These are phyloP conservation scores for Phanerotoma sp. DNA, from an alignment of 2,888 invertebrate genomes.

Conservation along the genomic window DNA sequence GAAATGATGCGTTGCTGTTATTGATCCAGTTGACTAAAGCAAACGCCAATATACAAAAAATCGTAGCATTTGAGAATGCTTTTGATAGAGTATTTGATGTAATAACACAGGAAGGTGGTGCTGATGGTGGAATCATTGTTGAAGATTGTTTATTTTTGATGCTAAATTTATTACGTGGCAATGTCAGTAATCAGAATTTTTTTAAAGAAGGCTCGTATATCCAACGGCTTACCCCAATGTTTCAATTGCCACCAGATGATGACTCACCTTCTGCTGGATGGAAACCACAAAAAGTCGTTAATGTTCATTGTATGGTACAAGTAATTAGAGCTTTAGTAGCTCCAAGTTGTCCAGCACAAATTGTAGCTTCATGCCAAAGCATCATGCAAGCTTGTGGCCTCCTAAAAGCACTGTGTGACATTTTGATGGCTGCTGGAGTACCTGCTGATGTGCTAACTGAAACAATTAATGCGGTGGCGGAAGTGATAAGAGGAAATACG, in stretches of 20 bases:
- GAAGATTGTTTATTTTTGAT: slow-evolving; percentile 95
- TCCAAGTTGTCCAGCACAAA: slow-evolving; percentile 88
- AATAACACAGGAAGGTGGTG: slow-evolving; percentile 85
- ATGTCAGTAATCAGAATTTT: slow-evolving; percentile 96
- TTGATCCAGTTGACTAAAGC: slow-evolving; percentile 90
- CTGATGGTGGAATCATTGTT: slow-evolving; percentile 96
- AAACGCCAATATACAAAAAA: slow-evolving; percentile 97
- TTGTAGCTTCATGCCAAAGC: slow-evolving; percentile 76
- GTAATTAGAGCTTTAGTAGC: slow-evolving; percentile 89
- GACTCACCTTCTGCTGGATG: slow-evolving; percentile 69
- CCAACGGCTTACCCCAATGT: slow-evolving; percentile 86
- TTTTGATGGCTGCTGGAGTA: slow-evolving; percentile 94
- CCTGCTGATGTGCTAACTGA: slow-evolving; percentile 96
- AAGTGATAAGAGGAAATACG: slow-evolving; percentile 87
- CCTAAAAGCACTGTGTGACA: slow-evolving; percentile 79
- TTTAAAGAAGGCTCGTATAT: slow-evolving; percentile 98
- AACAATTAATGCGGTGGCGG: slow-evolving; percentile 93
- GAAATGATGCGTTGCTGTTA: slow-evolving; percentile 89
- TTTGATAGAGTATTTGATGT: slow-evolving; percentile 95
- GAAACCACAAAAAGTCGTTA: slow-evolving; percentile 93
- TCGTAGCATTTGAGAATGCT: slow-evolving; percentile 98
- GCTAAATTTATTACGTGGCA: slow-evolving; percentile 90
- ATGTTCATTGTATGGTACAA: slow-evolving; percentile 89
- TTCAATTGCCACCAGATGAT: slow-evolving; percentile 71
- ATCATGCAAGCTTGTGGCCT: slow-evolving; percentile 84